Percentiles rank a stretch among this genome's conserved stretches.
These are phyloP conservation scores for Umimayanthus kanabou DNA, from an alignment of 92 coral and sea anemone genomes.

Conservation along the genomic window DNA sequence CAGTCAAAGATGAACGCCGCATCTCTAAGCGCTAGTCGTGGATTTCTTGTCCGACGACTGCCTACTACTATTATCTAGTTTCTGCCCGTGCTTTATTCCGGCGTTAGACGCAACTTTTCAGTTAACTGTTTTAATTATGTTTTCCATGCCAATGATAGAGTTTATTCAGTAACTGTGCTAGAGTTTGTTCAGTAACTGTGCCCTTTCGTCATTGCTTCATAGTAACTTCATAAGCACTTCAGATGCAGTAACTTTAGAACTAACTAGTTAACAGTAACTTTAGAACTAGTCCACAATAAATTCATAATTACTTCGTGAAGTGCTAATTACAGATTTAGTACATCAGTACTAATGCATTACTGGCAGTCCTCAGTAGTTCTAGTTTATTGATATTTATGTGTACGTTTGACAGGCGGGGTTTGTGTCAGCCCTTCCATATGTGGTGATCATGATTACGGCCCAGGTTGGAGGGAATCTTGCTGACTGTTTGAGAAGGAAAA, in stretches of 20 bases:
- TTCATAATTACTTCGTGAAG: neutral
- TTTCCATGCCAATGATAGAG: too few relatives aligned
- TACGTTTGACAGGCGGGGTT: conserved; percentile 82
- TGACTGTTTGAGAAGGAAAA: conserved; percentile 71
- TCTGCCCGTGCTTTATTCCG: too few relatives aligned
- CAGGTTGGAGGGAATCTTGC: conserved; percentile 84
- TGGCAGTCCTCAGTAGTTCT: neutral
- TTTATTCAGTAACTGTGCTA: too few relatives aligned
- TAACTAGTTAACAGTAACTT: neutral
- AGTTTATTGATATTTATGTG: neutral
- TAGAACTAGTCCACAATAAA: neutral
- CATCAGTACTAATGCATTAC: neutral
- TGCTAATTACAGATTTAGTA: neutral
- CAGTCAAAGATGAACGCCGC: too few relatives aligned
- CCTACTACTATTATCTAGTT: too few relatives aligned
- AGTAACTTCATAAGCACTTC: neutral
- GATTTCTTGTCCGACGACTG: too few relatives aligned
- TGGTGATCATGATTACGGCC: conserved; percentile 82
- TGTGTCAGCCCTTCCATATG: conserved; percentile 87
- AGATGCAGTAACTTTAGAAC: neutral
- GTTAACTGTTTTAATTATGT: too few relatives aligned
- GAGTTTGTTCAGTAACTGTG: too few relatives aligned
- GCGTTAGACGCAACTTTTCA: too few relatives aligned
- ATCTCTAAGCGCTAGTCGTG: too few relatives aligned
- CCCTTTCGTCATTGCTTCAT: neutral